Evolutionary conservation across 53 echinoderm and acorn worm species (phyloP), one percentile per base, ranked within the genome.

Genomic region (Holothuria scabra): DNA sequence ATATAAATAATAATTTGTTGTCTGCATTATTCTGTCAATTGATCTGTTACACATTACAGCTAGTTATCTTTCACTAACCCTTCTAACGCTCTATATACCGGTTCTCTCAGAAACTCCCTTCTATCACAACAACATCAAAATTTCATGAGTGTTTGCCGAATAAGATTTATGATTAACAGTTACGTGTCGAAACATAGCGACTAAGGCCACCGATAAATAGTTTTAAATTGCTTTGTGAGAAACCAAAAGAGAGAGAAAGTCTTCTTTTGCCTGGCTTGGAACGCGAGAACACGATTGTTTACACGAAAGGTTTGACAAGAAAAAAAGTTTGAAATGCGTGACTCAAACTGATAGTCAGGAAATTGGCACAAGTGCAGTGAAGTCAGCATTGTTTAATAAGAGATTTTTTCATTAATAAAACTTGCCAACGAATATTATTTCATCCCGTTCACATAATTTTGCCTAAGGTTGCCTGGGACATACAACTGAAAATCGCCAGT

Each of bases 391-490:
- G 72, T 41, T 72, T 72, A 72, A 72, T 72, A 72, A 44, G 37
- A 72, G 49, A 52, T 52, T 72, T 72, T 72, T 72, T 72, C 72
- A 72, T 72, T 72, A 72, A 72, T 72, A 72, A 72, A 72, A 72
- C 72, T 72, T 72, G 72, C 72, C 72, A 72, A 23, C 21, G 72
- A 72, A 72, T 72, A 72, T 72, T 72, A 72, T 72, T 72, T 72
- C 72, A 72, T 72, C 23, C 23, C 46, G 72, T 44, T 44, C n/a
- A 46, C 46, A 72, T 72, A 72, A 72, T 72, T 52, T 72, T 44
- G 72, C 72, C 72, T 72, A 35, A 72, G 72, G 72, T 72, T 72
- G 41, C 26, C 14, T 23, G 46, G 72, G 48, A 72, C 72, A 72
- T 34, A 72, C 23, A 44, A 46, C 72, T 41, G 12, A 14, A 33